Conservation (phyloP, 2,888 invertebrate species). For the Cerceris rybyensis region DNA sequence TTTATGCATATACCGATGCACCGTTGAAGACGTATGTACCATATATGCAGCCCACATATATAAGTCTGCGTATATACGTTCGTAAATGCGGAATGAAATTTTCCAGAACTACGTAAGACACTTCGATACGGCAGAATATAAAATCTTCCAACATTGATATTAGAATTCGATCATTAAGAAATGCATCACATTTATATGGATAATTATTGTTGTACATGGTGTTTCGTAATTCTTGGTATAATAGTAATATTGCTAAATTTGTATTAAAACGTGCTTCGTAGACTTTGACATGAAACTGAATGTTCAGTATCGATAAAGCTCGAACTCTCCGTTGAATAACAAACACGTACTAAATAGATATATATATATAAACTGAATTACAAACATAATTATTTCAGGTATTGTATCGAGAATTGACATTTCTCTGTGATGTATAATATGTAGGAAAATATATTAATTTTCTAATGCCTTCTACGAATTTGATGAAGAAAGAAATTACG, state of each 20-base stretch:
- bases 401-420: too few relatives aligned
- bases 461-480: too few relatives aligned
- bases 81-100: slow-evolving; percentile 33
- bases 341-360: too few relatives aligned
- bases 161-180: not conserved
- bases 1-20: slow-evolving; percentile 33
- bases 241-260: too few relatives aligned
- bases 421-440: too few relatives aligned
- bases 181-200: too few relatives aligned
- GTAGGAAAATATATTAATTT: too few relatives aligned
- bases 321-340: too few relatives aligned
- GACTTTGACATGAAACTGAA: not conserved
- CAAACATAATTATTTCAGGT: too few relatives aligned
- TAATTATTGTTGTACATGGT: not conserved
- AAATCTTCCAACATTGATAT: slow-evolving; percentile 42
- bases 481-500: too few relatives aligned
- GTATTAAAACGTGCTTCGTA: not conserved
- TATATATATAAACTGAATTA: too few relatives aligned
- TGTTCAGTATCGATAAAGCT: too few relatives aligned
- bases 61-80: not conserved
- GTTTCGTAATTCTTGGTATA: not conserved
- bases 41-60: not conserved
- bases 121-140: slow-evolving; percentile 18
- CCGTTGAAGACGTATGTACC: not conserved
- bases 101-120: slow-evolving; percentile 43